phyloP scores from a whole-genome alignment of 2,797 vertebrate genomes.

The Sandelia bainsii region DNA sequence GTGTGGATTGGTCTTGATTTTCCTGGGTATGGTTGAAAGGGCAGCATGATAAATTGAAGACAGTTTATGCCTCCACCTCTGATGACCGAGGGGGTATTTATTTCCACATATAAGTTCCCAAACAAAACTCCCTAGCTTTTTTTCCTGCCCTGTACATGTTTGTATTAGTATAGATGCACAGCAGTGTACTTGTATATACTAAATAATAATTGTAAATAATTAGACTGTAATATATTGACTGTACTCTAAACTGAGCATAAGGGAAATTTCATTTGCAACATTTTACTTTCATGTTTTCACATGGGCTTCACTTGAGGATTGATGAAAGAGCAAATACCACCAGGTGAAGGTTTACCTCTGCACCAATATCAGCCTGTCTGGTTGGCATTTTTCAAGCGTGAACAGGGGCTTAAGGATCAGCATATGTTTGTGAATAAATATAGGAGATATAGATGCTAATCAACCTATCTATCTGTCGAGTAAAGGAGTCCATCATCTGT shows the following conservation, averaged over 20 bases:
- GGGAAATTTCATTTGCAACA: slow-evolving; percentile 21
- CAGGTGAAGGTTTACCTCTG: slow-evolving; percentile 69
- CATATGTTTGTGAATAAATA: slow-evolving; percentile 73
- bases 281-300: slow-evolving; percentile 33
- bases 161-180: background rate
- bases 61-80: no score
- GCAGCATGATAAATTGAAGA: no score
- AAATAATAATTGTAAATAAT: background rate
- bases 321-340: slow-evolving; percentile 73
- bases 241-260: background rate
- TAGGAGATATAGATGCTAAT: slow-evolving; percentile 57
- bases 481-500: slow-evolving; percentile 55
- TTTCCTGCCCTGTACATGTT: background rate
- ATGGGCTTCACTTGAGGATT: slow-evolving; percentile 30
- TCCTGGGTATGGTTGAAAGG: no score
- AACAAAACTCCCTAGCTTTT: background rate
- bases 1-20: no score
- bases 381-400: slow-evolving; percentile 75
- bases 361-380: slow-evolving; percentile 57
- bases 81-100: no score
- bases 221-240: background rate
- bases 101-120: no score
- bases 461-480: slow-evolving; percentile 58
- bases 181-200: background rate
- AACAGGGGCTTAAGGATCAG: slow-evolving; percentile 59